These are phyloP conservation scores for Sycophaga agraensis DNA, from an alignment of 1,140 invertebrate species.

Conservation along the genomic window DNA sequence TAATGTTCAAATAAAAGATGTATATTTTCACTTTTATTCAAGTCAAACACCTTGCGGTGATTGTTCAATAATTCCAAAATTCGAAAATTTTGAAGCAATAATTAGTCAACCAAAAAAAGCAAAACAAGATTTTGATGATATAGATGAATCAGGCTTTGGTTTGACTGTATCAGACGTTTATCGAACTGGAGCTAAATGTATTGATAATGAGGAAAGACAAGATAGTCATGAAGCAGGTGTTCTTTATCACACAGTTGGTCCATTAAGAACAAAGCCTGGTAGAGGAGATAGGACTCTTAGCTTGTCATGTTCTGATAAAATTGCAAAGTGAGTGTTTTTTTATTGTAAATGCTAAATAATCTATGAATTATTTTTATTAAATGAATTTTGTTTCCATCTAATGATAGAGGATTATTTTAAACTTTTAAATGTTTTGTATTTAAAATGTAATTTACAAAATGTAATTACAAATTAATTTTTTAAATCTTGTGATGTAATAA, in stretches of 20 bases:
- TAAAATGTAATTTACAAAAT: constrained; percentile 4
- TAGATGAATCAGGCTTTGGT: constrained; percentile 17
- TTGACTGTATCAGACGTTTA: constrained; percentile 62
- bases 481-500: too few species aligned
- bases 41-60: constrained; percentile 92
- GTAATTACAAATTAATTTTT: not conserved
- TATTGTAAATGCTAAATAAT: too few species aligned
- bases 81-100: constrained; percentile 12
- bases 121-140: constrained; percentile 35
- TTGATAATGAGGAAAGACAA: constrained; percentile 57
- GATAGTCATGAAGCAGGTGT: constrained; percentile 62
- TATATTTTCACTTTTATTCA: constrained; percentile 83
- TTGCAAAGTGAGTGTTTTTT: constrained; percentile 60
- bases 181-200: constrained; percentile 88
- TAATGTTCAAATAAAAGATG: constrained; percentile 60
- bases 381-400: too few species aligned
- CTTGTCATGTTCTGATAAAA: constrained; percentile 92
- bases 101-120: constrained; percentile 34
- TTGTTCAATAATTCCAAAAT: constrained; percentile 82
- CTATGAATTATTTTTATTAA: too few species aligned
- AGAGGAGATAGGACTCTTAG: constrained; percentile 86
- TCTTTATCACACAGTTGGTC: constrained; percentile 72
- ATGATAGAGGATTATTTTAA: too few species aligned
- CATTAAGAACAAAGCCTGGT: constrained; percentile 87
- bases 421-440: not conserved